Evolutionary conservation across 2,797 vertebrate genomes (phyloP).

Genomic region (Monodelphis domestica): DNA sequence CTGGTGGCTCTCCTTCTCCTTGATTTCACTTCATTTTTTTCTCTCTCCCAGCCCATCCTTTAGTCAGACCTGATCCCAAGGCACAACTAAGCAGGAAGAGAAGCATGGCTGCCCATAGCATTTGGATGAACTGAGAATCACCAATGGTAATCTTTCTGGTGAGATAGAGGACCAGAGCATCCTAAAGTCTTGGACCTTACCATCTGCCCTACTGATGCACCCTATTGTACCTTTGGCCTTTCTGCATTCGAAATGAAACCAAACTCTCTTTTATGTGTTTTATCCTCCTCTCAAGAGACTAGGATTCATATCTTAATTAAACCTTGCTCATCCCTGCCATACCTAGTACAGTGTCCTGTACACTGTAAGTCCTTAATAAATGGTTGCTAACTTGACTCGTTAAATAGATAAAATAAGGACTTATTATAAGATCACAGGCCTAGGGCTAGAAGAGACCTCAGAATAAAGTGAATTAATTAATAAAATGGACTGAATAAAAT

Average conservation of each 20-base stretch:
- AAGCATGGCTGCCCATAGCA: not conserved
- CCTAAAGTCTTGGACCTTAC: not conserved
- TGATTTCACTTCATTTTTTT: not conserved
- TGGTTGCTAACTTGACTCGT: not conserved
- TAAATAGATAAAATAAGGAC: not conserved
- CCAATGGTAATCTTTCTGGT: not conserved
- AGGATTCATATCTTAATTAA: not conserved
- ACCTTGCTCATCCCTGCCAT: not conserved
- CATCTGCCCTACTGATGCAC: not conserved
- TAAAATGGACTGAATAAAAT: too few species aligned
- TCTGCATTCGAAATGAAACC: not conserved
- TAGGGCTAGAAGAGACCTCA: not conserved
- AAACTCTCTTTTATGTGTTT: not conserved
- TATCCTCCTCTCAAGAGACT: not conserved
- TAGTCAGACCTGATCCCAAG: not conserved
- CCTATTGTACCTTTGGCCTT: not conserved
- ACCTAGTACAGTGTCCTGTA: not conserved
- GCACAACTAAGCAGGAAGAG: not conserved
- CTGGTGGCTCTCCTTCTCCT: not conserved
- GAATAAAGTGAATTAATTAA: not conserved
- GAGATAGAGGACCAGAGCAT: not conserved
- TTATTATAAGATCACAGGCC: not conserved
- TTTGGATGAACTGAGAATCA: not conserved
- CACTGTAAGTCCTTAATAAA: not conserved
- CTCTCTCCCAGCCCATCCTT: not conserved